phyloP scores from a whole-genome alignment of 2,888 invertebrate species.

The Drosophila nigritarsus region DNA sequence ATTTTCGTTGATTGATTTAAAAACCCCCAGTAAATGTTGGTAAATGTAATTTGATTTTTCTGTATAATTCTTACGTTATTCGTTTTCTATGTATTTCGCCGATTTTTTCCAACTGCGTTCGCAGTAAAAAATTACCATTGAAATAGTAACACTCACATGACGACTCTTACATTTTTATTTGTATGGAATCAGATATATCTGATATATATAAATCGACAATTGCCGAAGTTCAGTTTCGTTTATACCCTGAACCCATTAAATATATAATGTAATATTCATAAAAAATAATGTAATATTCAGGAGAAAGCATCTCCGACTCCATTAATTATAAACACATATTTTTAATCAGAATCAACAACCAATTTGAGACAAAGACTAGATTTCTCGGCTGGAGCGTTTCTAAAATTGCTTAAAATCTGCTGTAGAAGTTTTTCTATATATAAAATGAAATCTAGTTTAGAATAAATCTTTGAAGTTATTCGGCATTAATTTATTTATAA shows the following conservation, averaged over 20 bases:
- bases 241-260: too few relatives aligned
- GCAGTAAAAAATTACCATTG: background rate
- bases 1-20: background rate
- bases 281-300: background rate
- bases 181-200: background rate
- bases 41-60: background rate
- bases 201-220: too few relatives aligned
- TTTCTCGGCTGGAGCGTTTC: background rate
- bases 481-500: background rate
- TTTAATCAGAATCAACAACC: background rate
- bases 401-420: background rate
- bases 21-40: background rate
- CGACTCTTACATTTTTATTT: background rate
- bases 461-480: too few relatives aligned
- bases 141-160: background rate
- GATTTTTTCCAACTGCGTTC: background rate
- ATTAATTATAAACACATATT: background rate
- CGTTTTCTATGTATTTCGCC: background rate
- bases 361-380: too few relatives aligned
- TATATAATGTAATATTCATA: too few relatives aligned
- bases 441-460: too few relatives aligned
- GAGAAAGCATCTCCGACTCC: background rate
- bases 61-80: background rate
- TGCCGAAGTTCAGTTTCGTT: too few relatives aligned
- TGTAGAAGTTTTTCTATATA: background rate